These are phyloP conservation scores for Archegozetes longisetosus DNA, from an alignment of 1,140 invertebrate genomes.

Conservation along the genomic window DNA sequence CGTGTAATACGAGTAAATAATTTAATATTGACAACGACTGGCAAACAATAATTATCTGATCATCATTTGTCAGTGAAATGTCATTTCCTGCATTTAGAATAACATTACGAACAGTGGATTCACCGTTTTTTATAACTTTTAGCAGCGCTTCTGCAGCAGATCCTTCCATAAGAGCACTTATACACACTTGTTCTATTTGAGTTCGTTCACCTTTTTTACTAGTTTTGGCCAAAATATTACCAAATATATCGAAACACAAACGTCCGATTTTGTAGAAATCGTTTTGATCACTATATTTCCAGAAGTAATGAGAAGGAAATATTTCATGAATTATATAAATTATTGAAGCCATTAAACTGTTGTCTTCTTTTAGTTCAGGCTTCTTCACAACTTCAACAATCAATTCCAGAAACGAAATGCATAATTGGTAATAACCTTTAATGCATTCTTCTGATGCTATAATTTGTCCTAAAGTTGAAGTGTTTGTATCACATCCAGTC, in stretches of 20 bases:
- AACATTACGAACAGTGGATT: constrained; percentile 27
- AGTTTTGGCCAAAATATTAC: constrained; percentile 20
- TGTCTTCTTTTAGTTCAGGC: constrained; percentile 19
- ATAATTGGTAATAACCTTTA: constrained; percentile 29
- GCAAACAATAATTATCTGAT: constrained; percentile 28
- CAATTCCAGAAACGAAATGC: constrained; percentile 28
- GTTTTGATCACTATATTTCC: constrained; percentile 26
- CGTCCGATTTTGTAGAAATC: constrained; percentile 27
- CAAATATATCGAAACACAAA: constrained; percentile 17
- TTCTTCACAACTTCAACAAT: constrained; percentile 25
- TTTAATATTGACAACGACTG: constrained; percentile 32
- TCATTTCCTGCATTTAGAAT: constrained; percentile 29
- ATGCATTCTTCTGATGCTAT: constrained; percentile 29
- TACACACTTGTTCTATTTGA: constrained; percentile 26
- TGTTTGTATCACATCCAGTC: constrained; percentile 28
- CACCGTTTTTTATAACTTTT: constrained; percentile 30
- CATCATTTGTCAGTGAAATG: constrained; percentile 21
- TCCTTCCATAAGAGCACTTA: constrained; percentile 29
- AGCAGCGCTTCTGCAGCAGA: constrained; percentile 29
- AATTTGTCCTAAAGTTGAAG: constrained; percentile 29
- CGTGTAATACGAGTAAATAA: constrained; percentile 27
- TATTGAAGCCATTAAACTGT: constrained; percentile 26
- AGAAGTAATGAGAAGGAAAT: constrained; percentile 31
- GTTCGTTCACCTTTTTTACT: background rate
- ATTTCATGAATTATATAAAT: constrained; percentile 30